Conservation (phyloP, 2,113 vertebrate genomes). For the Epinephelus fuscoguttatus region DNA sequence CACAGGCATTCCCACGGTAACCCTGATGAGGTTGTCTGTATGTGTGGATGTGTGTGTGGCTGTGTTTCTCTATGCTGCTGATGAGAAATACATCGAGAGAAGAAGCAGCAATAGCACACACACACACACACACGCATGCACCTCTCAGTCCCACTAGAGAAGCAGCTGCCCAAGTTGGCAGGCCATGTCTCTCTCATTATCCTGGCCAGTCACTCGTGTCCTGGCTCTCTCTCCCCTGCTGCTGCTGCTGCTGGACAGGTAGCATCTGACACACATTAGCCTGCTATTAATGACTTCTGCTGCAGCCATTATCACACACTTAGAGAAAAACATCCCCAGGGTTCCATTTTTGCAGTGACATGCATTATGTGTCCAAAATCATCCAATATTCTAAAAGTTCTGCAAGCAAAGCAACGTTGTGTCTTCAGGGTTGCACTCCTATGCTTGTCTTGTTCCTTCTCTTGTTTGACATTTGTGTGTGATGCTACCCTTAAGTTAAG, state of each 20-base stretch:
- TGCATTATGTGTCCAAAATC: slow-evolving; percentile 51
- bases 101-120: slow-evolving; percentile 20
- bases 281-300: slow-evolving; percentile 79
- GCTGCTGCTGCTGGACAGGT: slow-evolving; percentile 79
- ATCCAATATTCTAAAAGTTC: slow-evolving; percentile 41
- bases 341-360: slow-evolving; percentile 57
- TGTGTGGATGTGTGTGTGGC: slow-evolving; percentile 13
- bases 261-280: slow-evolving; percentile 84
- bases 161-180: slow-evolving; percentile 77
- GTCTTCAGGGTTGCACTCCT: background rate
- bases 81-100: slow-evolving; percentile 30
- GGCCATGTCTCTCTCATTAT: slow-evolving; percentile 76
- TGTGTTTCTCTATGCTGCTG: slow-evolving; percentile 25
- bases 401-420: slow-evolving; percentile 44
- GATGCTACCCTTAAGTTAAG: slow-evolving; percentile 6
- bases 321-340: slow-evolving; percentile 65
- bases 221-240: slow-evolving; percentile 69
- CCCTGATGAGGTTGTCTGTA: slow-evolving; percentile 46
- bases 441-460: background rate
- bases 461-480: background rate
- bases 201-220: slow-evolving; percentile 78
- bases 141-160: slow-evolving; percentile 54
- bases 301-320: slow-evolving; percentile 74
- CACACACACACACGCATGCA: slow-evolving; percentile 40
- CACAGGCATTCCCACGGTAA: slow-evolving; percentile 83